Percentiles rank a stretch among this genome's conserved stretches.
Conservation (phyloP, 2,797 vertebrate genomes). For the Coreius guichenoti region DNA sequence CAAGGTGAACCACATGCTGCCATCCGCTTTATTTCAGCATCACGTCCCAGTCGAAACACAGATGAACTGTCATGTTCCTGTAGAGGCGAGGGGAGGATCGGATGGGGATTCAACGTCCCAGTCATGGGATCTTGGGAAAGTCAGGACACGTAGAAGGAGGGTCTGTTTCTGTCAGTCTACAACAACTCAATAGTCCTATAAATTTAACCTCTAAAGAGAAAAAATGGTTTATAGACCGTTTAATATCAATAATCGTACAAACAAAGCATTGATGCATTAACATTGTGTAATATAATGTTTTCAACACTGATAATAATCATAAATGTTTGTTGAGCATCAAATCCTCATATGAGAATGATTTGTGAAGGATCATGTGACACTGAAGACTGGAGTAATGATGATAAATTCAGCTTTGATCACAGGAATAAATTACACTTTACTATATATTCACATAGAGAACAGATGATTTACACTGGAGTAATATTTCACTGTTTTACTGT, state of each 20-base stretch:
- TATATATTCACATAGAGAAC: neutral
- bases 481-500: neutral
- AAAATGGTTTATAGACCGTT: constrained; percentile 15
- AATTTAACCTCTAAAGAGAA: constrained; percentile 31
- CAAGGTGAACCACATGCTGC: constrained; percentile 13
- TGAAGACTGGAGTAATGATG: no score
- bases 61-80: constrained; percentile 17
- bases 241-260: neutral
- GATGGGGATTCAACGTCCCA: constrained; percentile 6
- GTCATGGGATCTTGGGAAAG: constrained; percentile 31
- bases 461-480: rapidly evolving
- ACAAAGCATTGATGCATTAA: neutral
- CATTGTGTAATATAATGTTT: no score
- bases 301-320: neutral
- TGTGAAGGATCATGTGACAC: no score
- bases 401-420: neutral
- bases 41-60: constrained; percentile 1
- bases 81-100: constrained; percentile 42
- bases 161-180: constrained; percentile 30
- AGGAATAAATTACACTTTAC: neutral
- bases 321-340: neutral
- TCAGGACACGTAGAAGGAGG: constrained; percentile 38
- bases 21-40: neutral
- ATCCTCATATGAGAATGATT: no score
- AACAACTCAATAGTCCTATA: constrained; percentile 38